These are phyloP conservation scores for Hypsibius dujardini DNA, from an alignment of 1,140 invertebrate genomes.

Conservation along the genomic window DNA sequence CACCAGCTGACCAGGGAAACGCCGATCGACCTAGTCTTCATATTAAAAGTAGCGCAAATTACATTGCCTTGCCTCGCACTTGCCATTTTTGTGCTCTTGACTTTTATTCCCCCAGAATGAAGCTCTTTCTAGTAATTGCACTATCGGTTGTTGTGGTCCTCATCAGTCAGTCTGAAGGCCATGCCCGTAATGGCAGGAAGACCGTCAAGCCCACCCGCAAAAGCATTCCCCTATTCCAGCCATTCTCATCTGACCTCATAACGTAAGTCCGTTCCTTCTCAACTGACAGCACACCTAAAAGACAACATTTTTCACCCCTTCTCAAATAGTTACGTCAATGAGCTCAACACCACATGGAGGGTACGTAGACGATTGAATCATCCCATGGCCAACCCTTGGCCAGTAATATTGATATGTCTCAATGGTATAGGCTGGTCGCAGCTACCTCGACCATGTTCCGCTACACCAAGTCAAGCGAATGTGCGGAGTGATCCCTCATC, in stretches of 20 bases:
- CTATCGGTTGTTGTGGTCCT: too few species aligned
- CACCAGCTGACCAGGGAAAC: too few species aligned
- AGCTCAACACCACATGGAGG: constrained; percentile 46
- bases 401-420: not conserved
- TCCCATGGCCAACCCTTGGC: not conserved
- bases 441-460: constrained; percentile 43
- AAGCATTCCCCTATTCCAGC: not conserved
- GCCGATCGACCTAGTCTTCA: too few species aligned
- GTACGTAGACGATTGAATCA: constrained; percentile 25
- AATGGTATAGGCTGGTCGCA: constrained; percentile 43
- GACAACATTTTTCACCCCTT: constrained; percentile 34
- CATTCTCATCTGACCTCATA: not conserved
- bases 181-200: too few species aligned
- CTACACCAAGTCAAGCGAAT: constrained; percentile 43
- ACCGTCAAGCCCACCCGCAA: too few species aligned
- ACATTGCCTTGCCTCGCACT: too few species aligned
- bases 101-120: too few species aligned
- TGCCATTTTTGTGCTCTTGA: too few species aligned
- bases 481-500: constrained; percentile 49
- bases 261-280: not conserved
- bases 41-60: too few species aligned
- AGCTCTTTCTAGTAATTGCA: too few species aligned
- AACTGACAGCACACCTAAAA: not conserved
- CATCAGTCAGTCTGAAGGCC: too few species aligned
- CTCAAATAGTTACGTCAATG: constrained; percentile 43